These are phyloP conservation scores for Smittia aterrima DNA, from an alignment of 2,888 invertebrate species.

Conservation along the genomic window DNA sequence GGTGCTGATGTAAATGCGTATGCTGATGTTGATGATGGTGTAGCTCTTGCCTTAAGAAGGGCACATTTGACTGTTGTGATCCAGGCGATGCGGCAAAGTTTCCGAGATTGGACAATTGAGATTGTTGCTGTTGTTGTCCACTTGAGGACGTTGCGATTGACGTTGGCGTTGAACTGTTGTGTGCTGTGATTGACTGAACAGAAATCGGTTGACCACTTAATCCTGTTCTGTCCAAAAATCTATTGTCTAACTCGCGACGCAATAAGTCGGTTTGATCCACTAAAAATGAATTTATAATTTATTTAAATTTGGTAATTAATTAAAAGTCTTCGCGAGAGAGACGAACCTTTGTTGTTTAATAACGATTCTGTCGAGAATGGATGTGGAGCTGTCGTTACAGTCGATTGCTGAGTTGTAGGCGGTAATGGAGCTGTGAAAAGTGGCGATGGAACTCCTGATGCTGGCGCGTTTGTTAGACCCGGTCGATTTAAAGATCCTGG, in stretches of 20 bases:
- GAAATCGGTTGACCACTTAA: constrained; percentile 55
- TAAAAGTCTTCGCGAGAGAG: too few species aligned
- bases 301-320: neutral
- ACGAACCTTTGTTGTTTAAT: constrained; percentile 70
- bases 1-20: constrained; percentile 86
- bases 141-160: constrained; percentile 47
- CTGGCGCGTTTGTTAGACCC: neutral
- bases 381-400: constrained; percentile 65
- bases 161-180: constrained; percentile 49
- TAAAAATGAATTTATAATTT: constrained; percentile 44
- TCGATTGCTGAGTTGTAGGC: constrained; percentile 54
- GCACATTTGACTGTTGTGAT: constrained; percentile 48
- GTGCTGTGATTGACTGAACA: constrained; percentile 51
- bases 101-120: constrained; percentile 44
- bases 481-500: constrained; percentile 6
- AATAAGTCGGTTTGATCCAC: constrained; percentile 78
- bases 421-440: constrained; percentile 68
- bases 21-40: constrained; percentile 93
- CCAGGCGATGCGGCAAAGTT: constrained; percentile 50
- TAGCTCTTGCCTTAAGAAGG: constrained; percentile 79
- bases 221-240: constrained; percentile 85
- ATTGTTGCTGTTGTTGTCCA: constrained; percentile 45
- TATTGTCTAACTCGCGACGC: constrained; percentile 83
- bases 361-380: constrained; percentile 86
- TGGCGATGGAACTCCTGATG: constrained; percentile 54